Percentiles rank a stretch among this genome's conserved stretches.
These are phyloP conservation scores for Semaprochilodus insignis DNA, from an alignment of 2,797 vertebrate species.

Conservation along the genomic window DNA sequence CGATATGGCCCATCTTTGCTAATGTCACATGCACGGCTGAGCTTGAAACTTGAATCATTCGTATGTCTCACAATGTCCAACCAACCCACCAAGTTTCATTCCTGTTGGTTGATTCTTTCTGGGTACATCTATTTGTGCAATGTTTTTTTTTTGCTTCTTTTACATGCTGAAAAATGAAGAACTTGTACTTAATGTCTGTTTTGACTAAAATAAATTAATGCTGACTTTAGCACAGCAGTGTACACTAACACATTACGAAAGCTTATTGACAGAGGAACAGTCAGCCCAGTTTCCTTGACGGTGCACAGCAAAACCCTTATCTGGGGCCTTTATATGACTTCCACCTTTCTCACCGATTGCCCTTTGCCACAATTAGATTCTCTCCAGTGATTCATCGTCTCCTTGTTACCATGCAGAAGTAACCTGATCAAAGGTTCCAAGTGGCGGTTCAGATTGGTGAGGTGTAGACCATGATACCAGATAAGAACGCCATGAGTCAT, in stretches of 20 bases:
- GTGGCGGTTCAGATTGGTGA: neutral
- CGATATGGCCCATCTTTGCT: too few species aligned
- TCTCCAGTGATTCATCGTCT: constrained; percentile 1
- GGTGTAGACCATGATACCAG: neutral
- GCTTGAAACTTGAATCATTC: too few species aligned
- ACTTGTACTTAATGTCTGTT: too few species aligned
- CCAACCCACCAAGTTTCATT: too few species aligned
- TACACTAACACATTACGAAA: neutral
- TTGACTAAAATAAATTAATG: too few species aligned
- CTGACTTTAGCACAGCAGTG: too few species aligned
- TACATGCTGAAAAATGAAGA: too few species aligned
- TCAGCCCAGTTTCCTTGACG: neutral
- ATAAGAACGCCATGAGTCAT: constrained; percentile 2
- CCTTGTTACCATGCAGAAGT: constrained; percentile 12
- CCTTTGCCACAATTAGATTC: neutral
- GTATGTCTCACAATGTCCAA: too few species aligned
- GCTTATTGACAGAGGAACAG: neutral
- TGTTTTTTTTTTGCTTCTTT: too few species aligned
- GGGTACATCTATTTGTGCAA: too few species aligned
- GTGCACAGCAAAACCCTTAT: neutral
- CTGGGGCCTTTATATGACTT: neutral
- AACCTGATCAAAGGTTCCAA: constrained; percentile 15
- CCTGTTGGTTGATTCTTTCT: too few species aligned
- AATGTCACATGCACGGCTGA: too few species aligned
- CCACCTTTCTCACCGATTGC: neutral